A percentile compares a stretch with the other conserved stretches of the same genome.
phyloP scores from a whole-genome alignment of 2,888 invertebrate genomes.

The Hirudinaria manillensis region DNA sequence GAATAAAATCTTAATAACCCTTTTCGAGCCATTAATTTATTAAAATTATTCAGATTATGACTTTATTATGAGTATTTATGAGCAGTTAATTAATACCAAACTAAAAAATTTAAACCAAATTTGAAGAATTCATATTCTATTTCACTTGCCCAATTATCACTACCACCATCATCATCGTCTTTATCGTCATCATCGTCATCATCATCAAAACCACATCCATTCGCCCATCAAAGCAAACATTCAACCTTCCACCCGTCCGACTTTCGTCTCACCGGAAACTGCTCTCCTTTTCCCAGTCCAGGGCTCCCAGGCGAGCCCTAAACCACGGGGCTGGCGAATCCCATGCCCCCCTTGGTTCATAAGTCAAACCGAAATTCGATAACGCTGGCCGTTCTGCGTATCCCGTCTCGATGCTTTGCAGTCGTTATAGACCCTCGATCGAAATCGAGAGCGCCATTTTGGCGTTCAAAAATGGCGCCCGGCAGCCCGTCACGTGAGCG shows the following conservation, averaged over 20 bases:
- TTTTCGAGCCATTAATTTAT: too few relatives aligned
- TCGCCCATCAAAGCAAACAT: too few relatives aligned
- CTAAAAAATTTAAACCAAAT: too few relatives aligned
- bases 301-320: slow-evolving; percentile 2
- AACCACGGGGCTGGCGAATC: not conserved
- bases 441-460: not conserved
- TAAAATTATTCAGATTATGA: too few relatives aligned
- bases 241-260: too few relatives aligned
- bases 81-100: too few relatives aligned
- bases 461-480: slow-evolving; percentile 13
- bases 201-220: not conserved
- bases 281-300: too few relatives aligned
- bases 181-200: not conserved
- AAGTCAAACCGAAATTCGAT: slow-evolving; percentile 5
- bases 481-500: not conserved
- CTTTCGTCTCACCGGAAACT: too few relatives aligned
- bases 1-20: too few relatives aligned
- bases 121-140: too few relatives aligned
- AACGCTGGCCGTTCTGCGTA: not conserved
- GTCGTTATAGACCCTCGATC: not conserved
- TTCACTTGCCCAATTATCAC: not conserved
- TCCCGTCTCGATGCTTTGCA: not conserved
- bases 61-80: too few relatives aligned
- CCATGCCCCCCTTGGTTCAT: not conserved
- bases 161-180: not conserved